These are phyloP conservation scores for Oxyteleia sp. DNA, from an alignment of 2,888 invertebrate species.

Conservation along the genomic window DNA sequence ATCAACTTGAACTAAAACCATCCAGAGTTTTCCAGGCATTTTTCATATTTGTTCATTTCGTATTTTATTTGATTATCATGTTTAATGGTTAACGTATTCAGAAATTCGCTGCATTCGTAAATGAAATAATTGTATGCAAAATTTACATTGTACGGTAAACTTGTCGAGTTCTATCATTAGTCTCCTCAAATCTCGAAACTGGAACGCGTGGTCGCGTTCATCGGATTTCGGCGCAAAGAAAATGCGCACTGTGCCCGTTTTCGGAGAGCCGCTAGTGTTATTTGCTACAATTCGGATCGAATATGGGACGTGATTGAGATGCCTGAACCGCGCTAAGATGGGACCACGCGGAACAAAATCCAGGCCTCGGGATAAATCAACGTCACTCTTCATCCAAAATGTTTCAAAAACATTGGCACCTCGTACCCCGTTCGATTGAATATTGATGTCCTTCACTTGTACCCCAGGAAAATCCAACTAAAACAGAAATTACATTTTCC, in stretches of 20 bases:
- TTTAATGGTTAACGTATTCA: no score
- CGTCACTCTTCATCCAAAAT: conserved; percentile 93
- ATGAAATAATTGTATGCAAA: conserved; percentile 16
- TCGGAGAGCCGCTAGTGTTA: conserved; percentile 88
- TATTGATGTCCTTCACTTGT: conserved; percentile 89
- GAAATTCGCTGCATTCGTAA: no score
- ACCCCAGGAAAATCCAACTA: conserved; percentile 91
- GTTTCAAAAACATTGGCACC: conserved; percentile 89
- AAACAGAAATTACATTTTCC: conserved; percentile 1
- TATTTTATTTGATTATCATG: no score
- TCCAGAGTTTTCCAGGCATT: no score
- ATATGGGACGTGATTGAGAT: conserved; percentile 93
- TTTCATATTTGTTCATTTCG: conserved; percentile 12
- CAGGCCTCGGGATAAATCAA: conserved; percentile 93
- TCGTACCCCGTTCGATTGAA: conserved; percentile 86
- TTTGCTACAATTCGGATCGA: conserved; percentile 90
- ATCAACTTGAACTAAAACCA: no score
- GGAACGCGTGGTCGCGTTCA: conserved; percentile 90
- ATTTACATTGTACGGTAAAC: conserved; percentile 90
- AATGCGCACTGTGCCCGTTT: conserved; percentile 91
- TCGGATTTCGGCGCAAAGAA: conserved; percentile 91
- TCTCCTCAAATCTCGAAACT: conserved; percentile 90
- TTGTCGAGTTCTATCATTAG: conserved; percentile 93
- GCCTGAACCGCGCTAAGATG: conserved; percentile 92
- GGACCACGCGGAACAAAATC: conserved; percentile 94